Evolutionary conservation across 2,888 invertebrate genomes (phyloP), one percentile per base, ranked within the genome.

Genomic region (Cephus spinipes): DNA sequence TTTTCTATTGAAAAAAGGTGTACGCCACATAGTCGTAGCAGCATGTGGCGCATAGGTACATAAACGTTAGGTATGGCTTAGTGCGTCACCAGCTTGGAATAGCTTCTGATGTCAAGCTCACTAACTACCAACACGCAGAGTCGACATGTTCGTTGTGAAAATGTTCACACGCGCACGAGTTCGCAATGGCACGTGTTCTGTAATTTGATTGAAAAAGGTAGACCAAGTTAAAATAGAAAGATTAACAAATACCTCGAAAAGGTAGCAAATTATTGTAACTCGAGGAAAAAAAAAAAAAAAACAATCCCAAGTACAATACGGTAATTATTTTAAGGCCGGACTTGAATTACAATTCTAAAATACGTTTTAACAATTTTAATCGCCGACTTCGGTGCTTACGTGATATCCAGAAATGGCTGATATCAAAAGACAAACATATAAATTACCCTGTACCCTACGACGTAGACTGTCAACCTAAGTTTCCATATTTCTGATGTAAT

Each of bases 41-140:
- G 40, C 40, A 40, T 40, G 40, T 40, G 40, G 40, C 40, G 40
- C 40, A 40, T 40, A 40, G 15, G 40, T 40, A 40, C 69, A 32
- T 69, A 32, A 30, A 23, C 69, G 30, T 69, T 69, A 32, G 69
- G 69, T 15, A 32, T 32, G 76, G 81, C 81, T 81, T 83, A 84
- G 82, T 90, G 90, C 90, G 91, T 91, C 91, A 91, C 83, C 83
- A 80, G 87, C 90, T 89, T 89, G 89, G 90, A 91, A 91, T 91
- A 90, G 90, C 87, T 79, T 84, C 87, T 90, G 90, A 90, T 90
- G 89, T 89, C 90, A 90, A 90, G 87, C 90, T 83, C 81, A 77
- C 90, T 90, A 89, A 87, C 90, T 83, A 80, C 34, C 1, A 34
- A 34, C 9, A 77, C 79, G 23, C 73, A n/a, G 36, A 12, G n/a